phyloP scores from a whole-genome alignment of 2,797 vertebrate species.

The Acanthis flammea region DNA sequence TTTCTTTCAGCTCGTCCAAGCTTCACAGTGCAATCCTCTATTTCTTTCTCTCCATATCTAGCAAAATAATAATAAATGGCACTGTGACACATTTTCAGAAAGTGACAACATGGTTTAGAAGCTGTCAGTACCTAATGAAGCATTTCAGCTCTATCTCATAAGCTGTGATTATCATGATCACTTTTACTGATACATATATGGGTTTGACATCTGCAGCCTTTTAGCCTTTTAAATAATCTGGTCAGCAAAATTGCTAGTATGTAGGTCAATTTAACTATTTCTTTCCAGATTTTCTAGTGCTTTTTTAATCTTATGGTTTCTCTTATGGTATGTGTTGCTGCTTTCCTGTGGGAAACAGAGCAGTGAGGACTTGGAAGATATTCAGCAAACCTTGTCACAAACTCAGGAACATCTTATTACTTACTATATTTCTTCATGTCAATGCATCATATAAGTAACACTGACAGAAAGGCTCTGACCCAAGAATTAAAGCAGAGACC shows the following conservation, averaged over 20 bases:
- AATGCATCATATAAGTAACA: background rate
- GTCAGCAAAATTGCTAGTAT: conserved; percentile 40
- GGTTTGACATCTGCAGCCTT: conserved; percentile 37
- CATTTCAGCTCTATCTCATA: conserved; percentile 51
- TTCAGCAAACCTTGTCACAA: conserved; percentile 15
- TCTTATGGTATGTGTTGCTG: background rate
- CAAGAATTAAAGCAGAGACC: background rate
- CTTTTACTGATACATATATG: conserved; percentile 28
- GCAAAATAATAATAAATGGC: conserved; percentile 28
- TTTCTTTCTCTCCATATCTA: conserved; percentile 38
- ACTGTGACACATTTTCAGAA: conserved; percentile 54
- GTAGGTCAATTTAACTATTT: conserved; percentile 59
- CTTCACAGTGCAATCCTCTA: conserved; percentile 34
- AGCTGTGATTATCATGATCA: conserved; percentile 63
- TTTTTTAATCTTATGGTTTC: background rate
- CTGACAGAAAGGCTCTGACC: background rate
- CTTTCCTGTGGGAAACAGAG: background rate
- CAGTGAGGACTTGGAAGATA: background rate
- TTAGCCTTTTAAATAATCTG: conserved; percentile 56
- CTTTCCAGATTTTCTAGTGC: background rate
- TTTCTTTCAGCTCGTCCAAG: conserved; percentile 35
- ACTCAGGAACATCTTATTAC: background rate
- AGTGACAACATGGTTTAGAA: conserved; percentile 62
- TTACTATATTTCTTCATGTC: background rate
- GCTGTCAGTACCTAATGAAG: conserved; percentile 60